Evolutionary conservation across 2,797 vertebrate genomes (phyloP).

Genomic region (Antennarius maculatus): DNA sequence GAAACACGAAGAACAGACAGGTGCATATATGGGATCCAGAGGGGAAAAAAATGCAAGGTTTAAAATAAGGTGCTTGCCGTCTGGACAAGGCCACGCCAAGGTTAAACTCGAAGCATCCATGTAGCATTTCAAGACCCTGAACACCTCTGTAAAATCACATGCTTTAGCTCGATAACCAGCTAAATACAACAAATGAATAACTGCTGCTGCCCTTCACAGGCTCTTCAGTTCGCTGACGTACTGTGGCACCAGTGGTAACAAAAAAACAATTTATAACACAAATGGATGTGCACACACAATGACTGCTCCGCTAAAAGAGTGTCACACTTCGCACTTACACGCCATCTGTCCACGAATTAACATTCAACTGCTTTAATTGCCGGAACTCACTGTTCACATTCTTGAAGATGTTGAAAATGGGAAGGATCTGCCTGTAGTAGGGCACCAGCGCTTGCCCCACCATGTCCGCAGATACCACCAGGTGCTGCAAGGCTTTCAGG

Average conservation of each 20-base stretch:
- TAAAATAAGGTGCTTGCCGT: slow-evolving; percentile 27
- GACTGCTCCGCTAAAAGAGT: slow-evolving; percentile 31
- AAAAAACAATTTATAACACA: slow-evolving; percentile 30
- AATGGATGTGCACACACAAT: slow-evolving; percentile 21
- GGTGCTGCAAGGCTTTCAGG: slow-evolving; percentile 91
- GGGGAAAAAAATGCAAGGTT: slow-evolving; percentile 6
- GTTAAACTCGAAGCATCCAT: slow-evolving; percentile 5
- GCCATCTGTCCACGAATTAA: slow-evolving; percentile 36
- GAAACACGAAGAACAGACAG: slow-evolving; percentile 27
- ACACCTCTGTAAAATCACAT: slow-evolving; percentile 14
- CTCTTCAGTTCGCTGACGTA: slow-evolving; percentile 9
- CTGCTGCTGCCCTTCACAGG: slow-evolving; percentile 11
- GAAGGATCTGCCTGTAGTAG: slow-evolving; percentile 94
- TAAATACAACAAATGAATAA: slow-evolving; percentile 1
- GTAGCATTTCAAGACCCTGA: slow-evolving; percentile 4
- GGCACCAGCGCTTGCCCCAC: slow-evolving; percentile 86
- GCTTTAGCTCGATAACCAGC: not conserved
- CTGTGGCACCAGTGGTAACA: not conserved
- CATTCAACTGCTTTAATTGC: slow-evolving; percentile 6
- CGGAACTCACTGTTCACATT: slow-evolving; percentile 90
- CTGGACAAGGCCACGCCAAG: not conserved
- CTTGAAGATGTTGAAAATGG: slow-evolving; percentile 94
- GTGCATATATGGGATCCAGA: slow-evolving; percentile 6
- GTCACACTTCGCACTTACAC: slow-evolving; percentile 18
- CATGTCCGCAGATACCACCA: slow-evolving; percentile 89